Evolutionary conservation across 2,113 vertebrate species (phyloP), one percentile per base, ranked within the genome.

Genomic region (Pteropus alecto): DNA sequence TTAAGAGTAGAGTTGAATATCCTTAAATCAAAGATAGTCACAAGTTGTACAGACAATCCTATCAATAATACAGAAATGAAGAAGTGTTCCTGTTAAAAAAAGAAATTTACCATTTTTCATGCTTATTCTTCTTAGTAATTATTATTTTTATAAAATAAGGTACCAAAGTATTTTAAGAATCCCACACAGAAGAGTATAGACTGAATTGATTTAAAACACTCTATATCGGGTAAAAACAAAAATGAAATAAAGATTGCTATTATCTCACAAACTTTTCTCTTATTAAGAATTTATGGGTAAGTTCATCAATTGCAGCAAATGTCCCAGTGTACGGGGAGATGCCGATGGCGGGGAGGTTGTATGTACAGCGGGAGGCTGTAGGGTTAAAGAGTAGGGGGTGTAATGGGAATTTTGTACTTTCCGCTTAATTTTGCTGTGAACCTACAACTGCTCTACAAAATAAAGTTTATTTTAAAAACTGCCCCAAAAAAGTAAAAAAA

Each of bases 141-240:
- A 54, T 61, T 38, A 94, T 85, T 94, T 94, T 38, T 93, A 74
- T 70, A 95, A 93, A 86, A 78, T 65, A 4, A 84, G 83, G 56
- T 46, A 87, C 41, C 48, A 89, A 96, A 83, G 54, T 28, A 30
- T 5, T 10, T 74, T 79, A 89, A 90, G 46, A 96, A 94, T 85
- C 90, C 54, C 8, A 54, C 5, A 60, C 48, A 41, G 48, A 91
- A 95, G 30, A 86, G 14, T 46, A 67, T 2, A 74, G 35, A 7
- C 30, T 48, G n/a, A 95, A 51, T 19, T 79, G 26, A 95, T 35
- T 56, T 63, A 63, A 77, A 82, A 87, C 12, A 73, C 33, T 82
- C 61, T 79, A 79, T 88, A 93, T 78, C 78, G 83, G 83, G 63
- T 60, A 35, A 84, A 84, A 30, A 58, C 24, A 38, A 93, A 41